These are phyloP conservation scores for Macaria notata DNA, from an alignment of 2,888 invertebrate genomes.

Conservation along the genomic window DNA sequence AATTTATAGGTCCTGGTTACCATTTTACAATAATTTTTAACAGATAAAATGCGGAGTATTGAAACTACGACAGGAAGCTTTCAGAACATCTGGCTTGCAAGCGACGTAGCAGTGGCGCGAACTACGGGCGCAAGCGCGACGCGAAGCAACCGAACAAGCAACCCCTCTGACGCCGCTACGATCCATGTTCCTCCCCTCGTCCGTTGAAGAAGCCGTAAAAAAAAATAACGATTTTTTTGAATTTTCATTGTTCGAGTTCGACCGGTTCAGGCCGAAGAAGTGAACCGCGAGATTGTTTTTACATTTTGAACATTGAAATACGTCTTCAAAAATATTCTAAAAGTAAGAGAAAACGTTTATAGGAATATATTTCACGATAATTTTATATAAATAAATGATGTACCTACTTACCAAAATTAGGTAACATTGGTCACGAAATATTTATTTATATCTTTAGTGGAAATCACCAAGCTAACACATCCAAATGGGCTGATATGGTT, in stretches of 20 bases:
- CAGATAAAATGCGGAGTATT: constrained; percentile 66
- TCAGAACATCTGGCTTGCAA: constrained; percentile 81
- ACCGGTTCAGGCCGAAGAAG: constrained; percentile 62
- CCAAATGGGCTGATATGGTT: too few relatives aligned
- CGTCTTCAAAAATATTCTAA: too few relatives aligned
- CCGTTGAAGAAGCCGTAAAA: constrained; percentile 69
- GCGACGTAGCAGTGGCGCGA: constrained; percentile 82
- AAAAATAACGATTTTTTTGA: constrained; percentile 80
- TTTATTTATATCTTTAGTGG: too few relatives aligned
- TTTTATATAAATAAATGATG: too few relatives aligned
- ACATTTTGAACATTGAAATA: too few relatives aligned
- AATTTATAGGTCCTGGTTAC: constrained; percentile 65
- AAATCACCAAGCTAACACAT: too few relatives aligned
- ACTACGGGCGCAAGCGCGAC: constrained; percentile 81
- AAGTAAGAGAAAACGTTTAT: too few relatives aligned
- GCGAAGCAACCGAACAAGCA: constrained; percentile 71
- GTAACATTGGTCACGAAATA: too few relatives aligned
- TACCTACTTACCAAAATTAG: too few relatives aligned
- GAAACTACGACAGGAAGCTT: constrained; percentile 78
- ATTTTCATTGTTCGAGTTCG: constrained; percentile 66
- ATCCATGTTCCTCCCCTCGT: constrained; percentile 71
- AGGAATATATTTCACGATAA: too few relatives aligned
- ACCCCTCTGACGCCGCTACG: constrained; percentile 73
- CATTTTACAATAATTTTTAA: constrained; percentile 69
- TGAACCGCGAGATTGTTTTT: constrained; percentile 12